A percentile compares a stretch with the other conserved stretches of the same genome.
Conservation (phyloP, 1,140 invertebrate genomes). For the Condylostylus longicornis region DNA sequence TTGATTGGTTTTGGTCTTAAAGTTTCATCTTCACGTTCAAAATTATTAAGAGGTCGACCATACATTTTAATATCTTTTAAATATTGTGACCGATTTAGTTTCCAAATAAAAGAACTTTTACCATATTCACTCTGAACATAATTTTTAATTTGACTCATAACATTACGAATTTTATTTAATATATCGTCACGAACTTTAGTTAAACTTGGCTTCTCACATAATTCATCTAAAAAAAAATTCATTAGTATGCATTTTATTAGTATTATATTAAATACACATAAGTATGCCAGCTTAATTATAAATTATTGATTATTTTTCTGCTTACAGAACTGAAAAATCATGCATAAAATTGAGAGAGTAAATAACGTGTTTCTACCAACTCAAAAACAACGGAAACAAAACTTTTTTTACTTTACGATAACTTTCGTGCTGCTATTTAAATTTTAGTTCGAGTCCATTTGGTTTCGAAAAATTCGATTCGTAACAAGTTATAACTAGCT, state of each 20-base stretch:
- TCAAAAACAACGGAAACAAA: too few species aligned
- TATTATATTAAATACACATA: not conserved
- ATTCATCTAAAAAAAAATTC: constrained; percentile 10
- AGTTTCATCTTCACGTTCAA: constrained; percentile 35
- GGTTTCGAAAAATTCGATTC: too few species aligned
- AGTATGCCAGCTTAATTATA: not conserved
- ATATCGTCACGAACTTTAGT: constrained; percentile 16
- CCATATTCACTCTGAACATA: constrained; percentile 17
- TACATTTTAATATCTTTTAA: constrained; percentile 49
- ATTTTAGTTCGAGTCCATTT: too few species aligned
- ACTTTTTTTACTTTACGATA: too few species aligned
- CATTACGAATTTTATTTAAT: constrained; percentile 14
- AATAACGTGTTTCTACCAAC: too few species aligned
- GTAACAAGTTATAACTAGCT: too few species aligned
- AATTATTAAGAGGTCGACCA: constrained; percentile 39
- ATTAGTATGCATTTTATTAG: not conserved
- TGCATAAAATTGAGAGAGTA: too few species aligned
- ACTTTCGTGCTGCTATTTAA: too few species aligned
- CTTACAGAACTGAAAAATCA: not conserved
- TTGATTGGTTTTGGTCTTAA: constrained; percentile 14
- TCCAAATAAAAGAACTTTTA: constrained; percentile 50
- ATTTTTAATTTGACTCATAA: constrained; percentile 13
- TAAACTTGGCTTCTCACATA: constrained; percentile 13
- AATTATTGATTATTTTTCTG: not conserved
- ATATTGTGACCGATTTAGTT: constrained; percentile 43